Evolutionary conservation across 1,140 invertebrate genomes (phyloP), one percentile per base, ranked within the genome.

Genomic region (Neodiprion fabricii): DNA sequence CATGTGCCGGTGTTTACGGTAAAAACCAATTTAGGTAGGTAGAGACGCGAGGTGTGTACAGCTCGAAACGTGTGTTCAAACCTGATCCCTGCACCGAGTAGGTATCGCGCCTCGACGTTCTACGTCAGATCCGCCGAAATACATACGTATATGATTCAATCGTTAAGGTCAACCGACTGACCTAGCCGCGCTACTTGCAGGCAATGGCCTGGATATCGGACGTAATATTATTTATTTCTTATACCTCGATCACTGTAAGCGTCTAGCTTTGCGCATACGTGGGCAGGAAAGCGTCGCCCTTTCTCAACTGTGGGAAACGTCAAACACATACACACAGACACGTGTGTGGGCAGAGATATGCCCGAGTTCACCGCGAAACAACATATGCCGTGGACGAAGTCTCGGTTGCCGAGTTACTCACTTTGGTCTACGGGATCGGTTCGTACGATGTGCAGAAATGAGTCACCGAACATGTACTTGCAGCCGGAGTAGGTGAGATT

Each of bases 21-120:
- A 61, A 61, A 61, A 61, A 61, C 53, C 53, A 61, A 61, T 61
- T 61, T 61, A 61, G 53, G 53, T 61, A 61, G 53, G 53, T 40
- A 40, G 28, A 40, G 28, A 40, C 53, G 53, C 53, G n/a, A 61
- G 53, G 53, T 61, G 53, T 61, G 53, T 61, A 17, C n/a, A 61
- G 53, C 53, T 61, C 7, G n/a, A 14, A 61, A 61, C 53, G 53
- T 61, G 7, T 61, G 28, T 40, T 40, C 28, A 40, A 61, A 61
- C 53, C 53, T 61, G 11, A 17, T 61, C 11, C 53, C 53, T 9
- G 53, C n/a, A 61, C 28, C 5, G 28, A 40, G 28, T 21, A 21
- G 17, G 17, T 40, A 40, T 40, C 28, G 28, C 53, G 53, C 11
- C 11, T 61, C 53, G n/a, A 14, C 53, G 53, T 12, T 40, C 53